Evolutionary conservation across 1,140 invertebrate species (phyloP).

Genomic region (Danaus melanippus): DNA sequence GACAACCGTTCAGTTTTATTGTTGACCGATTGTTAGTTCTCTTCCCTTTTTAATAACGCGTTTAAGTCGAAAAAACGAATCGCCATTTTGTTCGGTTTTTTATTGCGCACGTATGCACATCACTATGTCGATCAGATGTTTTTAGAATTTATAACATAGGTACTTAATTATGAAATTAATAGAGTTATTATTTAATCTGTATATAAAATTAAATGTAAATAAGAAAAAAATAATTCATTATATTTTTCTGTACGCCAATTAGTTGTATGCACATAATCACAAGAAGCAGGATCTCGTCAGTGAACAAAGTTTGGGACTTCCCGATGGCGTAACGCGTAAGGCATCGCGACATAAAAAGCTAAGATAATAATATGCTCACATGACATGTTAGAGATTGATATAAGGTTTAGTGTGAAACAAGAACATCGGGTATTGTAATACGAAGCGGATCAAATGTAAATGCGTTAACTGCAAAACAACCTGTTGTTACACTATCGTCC

Average conservation of each 20-base stretch:
- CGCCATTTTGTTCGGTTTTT: too few species aligned
- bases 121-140: too few species aligned
- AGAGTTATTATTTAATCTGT: too few species aligned
- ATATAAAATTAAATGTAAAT: too few species aligned
- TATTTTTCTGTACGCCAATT: slow-evolving; percentile 1
- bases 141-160: too few species aligned
- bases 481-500: slow-evolving; percentile 22
- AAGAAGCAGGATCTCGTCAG: slow-evolving; percentile 23
- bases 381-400: background rate
- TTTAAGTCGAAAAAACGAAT: too few species aligned
- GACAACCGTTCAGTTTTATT: slow-evolving; percentile 29
- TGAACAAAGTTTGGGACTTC: slow-evolving; percentile 29
- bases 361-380: background rate
- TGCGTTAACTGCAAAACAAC: slow-evolving; percentile 19
- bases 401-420: background rate
- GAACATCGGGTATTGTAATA: slow-evolving; percentile 1
- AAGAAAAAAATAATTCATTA: too few species aligned
- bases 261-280: slow-evolving; percentile 8
- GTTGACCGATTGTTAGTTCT: slow-evolving; percentile 24
- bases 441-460: slow-evolving; percentile 6
- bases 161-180: too few species aligned
- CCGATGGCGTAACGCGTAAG: slow-evolving; percentile 29
- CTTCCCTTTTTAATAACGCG: slow-evolving; percentile 6
- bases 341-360: slow-evolving; percentile 23
- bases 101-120: too few species aligned